Evolutionary conservation across 37 sponge, comb jelly and placozoan genomes (phyloP), one percentile per base, ranked within the genome.

Genomic region (Eunapius fragilis): DNA sequence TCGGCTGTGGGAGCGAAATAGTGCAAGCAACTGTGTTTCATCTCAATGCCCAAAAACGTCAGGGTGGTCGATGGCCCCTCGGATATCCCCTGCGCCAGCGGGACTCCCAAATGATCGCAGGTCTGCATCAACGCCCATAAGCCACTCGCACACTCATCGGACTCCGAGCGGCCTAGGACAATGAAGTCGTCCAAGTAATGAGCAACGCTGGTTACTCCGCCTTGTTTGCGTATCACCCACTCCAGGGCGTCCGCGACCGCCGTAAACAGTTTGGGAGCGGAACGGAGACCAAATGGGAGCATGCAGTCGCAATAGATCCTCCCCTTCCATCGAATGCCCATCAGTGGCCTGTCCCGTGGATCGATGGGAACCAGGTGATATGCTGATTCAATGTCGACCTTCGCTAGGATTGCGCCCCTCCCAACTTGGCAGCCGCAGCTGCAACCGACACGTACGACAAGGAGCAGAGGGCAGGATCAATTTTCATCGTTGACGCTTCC

Each of bases 401-500:
- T 81, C 30, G 82, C n/a, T 23, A 81, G 30, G 33, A 81, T 31
- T 0, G 82, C 82, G 5, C 82, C 71, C 71, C 70, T 9, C 71
- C 71, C 34, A 49, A 34, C 19, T 11, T 32, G 25, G 28, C 71
- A 27, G 31, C 35, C 25, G 19, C 32, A n/a, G 25, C 38, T 24
- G 37, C 82, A 24, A 81, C 71, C 24, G 71, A 71, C 28, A 69
- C 37, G 35, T 81, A 81, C 31, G 31, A 30, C 30, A 81, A 37
- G 37, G 82, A 81, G 82, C 82, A 81, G 34, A 69, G 32, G 37
- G 28, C 34, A 10, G 32, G 82, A 22, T 34, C 36, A 12, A 81
- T n/a, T 81, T 70, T 72, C 82, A 32, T 81, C 82, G 70, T 81
- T 81, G 71, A 81, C 71, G 22, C 82, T 81, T 41, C 78, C 25